Evolutionary conservation across 2,113 vertebrate genomes (phyloP), one percentile per base, ranked within the genome.

Genomic region (Lepus timidus): DNA sequence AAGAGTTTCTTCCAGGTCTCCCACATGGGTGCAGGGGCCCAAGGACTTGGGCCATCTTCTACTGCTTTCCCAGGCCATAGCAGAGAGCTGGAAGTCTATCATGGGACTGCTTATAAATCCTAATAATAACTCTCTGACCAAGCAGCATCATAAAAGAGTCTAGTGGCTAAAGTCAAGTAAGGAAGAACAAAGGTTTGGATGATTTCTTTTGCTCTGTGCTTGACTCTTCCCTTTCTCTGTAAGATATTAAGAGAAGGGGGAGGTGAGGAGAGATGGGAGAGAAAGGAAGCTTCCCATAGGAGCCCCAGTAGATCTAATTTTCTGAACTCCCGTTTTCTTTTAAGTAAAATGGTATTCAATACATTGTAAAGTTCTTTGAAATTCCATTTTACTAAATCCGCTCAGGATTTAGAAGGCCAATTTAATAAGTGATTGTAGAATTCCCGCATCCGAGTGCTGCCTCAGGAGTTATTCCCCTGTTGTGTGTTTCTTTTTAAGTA

Each of bases 371-470:
- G 71, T 92, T 92, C 95, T 96, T 97, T 95, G 95, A 96, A 97
- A 95, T 95, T 96, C 88, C 92, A 97, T 96, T 83, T 97, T 85
- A 95, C 94, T 96, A 96, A 96, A 95, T 96, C 88, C 31, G 6
- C 96, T 96, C 94, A 96, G 74, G 88, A 96, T 96, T 97, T 97
- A 95, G 96, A 85, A 97, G 95, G 91, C 86, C 90, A 95, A 90
- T 93, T 97, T 96, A 90, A 97, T 94, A 97, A 96, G 79, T 94
- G 94, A 96, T 92, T 96, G 92, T 88, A 96, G 97, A 97, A 95
- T 96, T 97, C 88, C 80, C 7, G 1, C 92, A 92, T 97, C 94
- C 29, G 36, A 95, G 85, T 90, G 85, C 76, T 94, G 82, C 93
- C 93, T 90, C 79, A 82, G 92, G 95, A 96, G 82, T 73, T 95